Evolutionary conservation across 2,888 invertebrate genomes (phyloP), one percentile per base, ranked within the genome.

Genomic region (Scaptomyza tumidula): DNA sequence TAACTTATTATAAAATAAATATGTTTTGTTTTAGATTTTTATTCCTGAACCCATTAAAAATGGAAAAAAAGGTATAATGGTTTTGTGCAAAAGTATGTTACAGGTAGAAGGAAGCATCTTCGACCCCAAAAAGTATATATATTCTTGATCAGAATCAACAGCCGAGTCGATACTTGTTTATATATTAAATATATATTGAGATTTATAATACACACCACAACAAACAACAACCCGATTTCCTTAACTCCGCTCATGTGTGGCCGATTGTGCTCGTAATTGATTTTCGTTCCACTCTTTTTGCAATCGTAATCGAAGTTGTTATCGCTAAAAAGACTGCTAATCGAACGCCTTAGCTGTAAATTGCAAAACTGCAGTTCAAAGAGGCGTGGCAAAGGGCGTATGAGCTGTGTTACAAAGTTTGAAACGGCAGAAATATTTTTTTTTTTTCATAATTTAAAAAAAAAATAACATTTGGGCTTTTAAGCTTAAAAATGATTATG

Each of bases 281-380:
- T 41, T 66, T 52, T 37, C 24, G 61, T 59, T 77, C 31, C 59
- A 54, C 67, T 78, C 78, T 37, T 72, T 45, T 78, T 75, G 45
- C 59, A 60, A 60, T 65, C 27, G 60, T 57, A 37, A 61, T 72
- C 71, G 56, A 48, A 37, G 45, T 39, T 45, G 66, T 66, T 77
- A 66, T 75, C 66, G 67, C 45, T 54, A 31, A 24, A 50, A 50
- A 39, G 11, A 44, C 41, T 31, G 39, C 59, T 60, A 63, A 68
- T 68, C 56, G 54, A 43, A 27, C n/a, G 53, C 49, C 11, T 41
- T 16, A 31, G 35, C 56, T 41, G n/a, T 33, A 44, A 49, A 37
- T 37, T 31, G 39, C 13, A 39, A 49, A 33, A 27, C 43, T 7
- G 43, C 52, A 14, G 35, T 19, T n/a, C 27, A 6, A 33, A 9